Evolutionary conservation across 1,140 invertebrate genomes (phyloP), one percentile per base, ranked within the genome.

Genomic region (Brachionus manjavacas): DNA sequence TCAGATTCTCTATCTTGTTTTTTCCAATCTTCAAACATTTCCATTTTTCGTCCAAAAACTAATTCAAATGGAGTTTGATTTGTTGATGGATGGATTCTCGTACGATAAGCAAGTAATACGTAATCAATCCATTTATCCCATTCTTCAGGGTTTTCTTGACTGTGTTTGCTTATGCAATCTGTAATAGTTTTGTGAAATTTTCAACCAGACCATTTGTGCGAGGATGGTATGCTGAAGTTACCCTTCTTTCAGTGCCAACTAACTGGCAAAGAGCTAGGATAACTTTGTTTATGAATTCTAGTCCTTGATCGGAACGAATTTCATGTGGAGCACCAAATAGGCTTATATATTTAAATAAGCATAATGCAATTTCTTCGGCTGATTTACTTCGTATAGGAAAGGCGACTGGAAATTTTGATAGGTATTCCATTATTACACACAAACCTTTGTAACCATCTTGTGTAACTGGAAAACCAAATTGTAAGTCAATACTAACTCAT

Each of bases 21-120:
- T 4, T 31, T 66, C 23, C 23, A 66, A 31, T 66, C 64, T 66
- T 66, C 64, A 4, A 66, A 66, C 23, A 87, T 87, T 83, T 87
- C 31, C 9, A 87, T 85, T 9, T 66, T 84, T 9, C 86, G 52
- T 16, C 87, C 87, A 84, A 86, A 87, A 3, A 88, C 41, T 35
- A 88, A 46, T 39, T 87, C 87, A 84, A 88, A 87, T 3, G 86
- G 86, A 0, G 85, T 84, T 78, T 87, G 87, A 3, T 85, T 85
- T 9, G 85, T 35, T 80, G 85, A 86, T 39, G 85, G 85, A 28
- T 87, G 87, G 12, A 16, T 84, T 85, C 85, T 84, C 28, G 85
- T 83, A 11, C 86, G 83, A 55, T 88, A 88, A 0, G 88, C 87
- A 85, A 88, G 87, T 11, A 87, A 52, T 20, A 87, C 41, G 8